A percentile compares a stretch with the other conserved stretches of the same genome.
These are phyloP conservation scores for Gambusia yucatana DNA, from an alignment of 2,797 vertebrate genomes.

Conservation along the genomic window DNA sequence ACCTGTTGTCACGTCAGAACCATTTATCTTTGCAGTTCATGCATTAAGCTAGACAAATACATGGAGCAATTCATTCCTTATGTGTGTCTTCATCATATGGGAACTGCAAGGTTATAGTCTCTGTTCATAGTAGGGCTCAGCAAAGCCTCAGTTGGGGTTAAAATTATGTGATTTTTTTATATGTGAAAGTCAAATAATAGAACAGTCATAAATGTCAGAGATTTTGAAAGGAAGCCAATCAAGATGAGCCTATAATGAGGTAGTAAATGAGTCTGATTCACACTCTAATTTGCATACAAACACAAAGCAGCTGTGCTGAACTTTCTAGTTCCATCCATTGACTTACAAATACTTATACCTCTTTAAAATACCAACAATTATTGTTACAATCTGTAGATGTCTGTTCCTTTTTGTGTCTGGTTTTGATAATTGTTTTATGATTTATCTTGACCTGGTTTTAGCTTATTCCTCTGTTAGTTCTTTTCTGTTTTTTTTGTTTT, in stretches of 20 bases:
- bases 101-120: background rate
- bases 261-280: constrained; percentile 40
- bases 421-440: too few relatives aligned
- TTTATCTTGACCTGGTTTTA: too few relatives aligned
- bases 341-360: background rate
- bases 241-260: constrained; percentile 40
- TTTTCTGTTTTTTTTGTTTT: too few relatives aligned
- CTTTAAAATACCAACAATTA: background rate
- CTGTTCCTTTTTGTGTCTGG: too few relatives aligned
- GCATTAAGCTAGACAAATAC: constrained; percentile 1
- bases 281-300: constrained; percentile 10
- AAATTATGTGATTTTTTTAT: background rate
- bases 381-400: too few relatives aligned
- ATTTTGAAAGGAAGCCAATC: constrained; percentile 32
- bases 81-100: background rate
- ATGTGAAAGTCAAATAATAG: constrained; percentile 24
- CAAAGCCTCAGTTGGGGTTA: background rate
- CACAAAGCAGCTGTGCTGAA: constrained; percentile 16
- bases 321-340: constrained; percentile 36
- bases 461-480: too few relatives aligned
- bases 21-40: background rate
- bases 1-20: background rate
- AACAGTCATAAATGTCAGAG: constrained; percentile 15
- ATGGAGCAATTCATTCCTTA: constrained; percentile 6
- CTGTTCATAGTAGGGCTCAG: background rate